Evolutionary conservation across 2,113 vertebrate genomes (phyloP), one percentile per base, ranked within the genome.

Genomic region (Ellobius talpinus): DNA sequence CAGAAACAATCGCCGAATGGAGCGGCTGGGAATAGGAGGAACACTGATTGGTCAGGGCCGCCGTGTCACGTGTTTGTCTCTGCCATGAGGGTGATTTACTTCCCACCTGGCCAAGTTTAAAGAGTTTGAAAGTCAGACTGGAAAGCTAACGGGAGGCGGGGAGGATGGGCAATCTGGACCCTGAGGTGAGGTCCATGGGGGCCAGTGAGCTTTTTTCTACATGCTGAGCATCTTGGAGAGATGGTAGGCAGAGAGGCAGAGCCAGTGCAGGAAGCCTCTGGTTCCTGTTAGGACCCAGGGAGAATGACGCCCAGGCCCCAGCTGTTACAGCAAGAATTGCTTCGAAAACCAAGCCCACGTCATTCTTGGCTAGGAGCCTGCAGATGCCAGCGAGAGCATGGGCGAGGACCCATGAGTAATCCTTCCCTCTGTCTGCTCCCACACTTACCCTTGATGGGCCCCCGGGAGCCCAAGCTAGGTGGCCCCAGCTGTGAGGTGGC

Each of bases 401-500:
- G 96, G 97, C 76, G 77, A 73, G 66, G 96, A 90, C 93, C 96
- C 79, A 91, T 97, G 97, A 97, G 95, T 93, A 96, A 97, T 73
- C 63, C 72, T 92, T 73, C 90, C 94, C 82, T 91, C 66, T 55
- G 16, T 87, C 88, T 89, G 42, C 82, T 92, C 91, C 88, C 73
- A 89, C 96, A 94, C 68, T 89, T 70, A 68, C 31, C 36, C 29
- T 10, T 7, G 0, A 11, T 8, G 5, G 66, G 42, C 21, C 76
- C 95, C 77, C n/a, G 66, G 78, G 58, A 87, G 29, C 78, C 86
- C 29, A 47, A 45, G 58, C 82, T 81, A 77, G 0, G 16, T 33
- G 63, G 90, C 36, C 14, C 61, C 7, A 1, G 45, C 4, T 50
- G n/a, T 66, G 36, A n/a, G 52, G 42, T 7, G 31, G 68, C 70